phyloP scores from a whole-genome alignment of 2,113 vertebrate species.

The Phrynosoma blainvillii region DNA sequence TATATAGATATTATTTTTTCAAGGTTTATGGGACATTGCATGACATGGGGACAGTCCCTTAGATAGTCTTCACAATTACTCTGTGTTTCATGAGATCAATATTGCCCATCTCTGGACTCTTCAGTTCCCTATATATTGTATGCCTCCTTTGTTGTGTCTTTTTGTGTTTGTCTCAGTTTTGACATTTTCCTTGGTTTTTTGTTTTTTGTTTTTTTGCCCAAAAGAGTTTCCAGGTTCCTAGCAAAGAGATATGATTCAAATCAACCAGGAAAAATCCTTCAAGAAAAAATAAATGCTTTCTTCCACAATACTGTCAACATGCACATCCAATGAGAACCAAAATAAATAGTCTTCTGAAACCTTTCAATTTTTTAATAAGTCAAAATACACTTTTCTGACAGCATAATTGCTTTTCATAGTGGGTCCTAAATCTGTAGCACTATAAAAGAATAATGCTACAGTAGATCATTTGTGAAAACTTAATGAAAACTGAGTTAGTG shows the following conservation, averaged over 20 bases:
- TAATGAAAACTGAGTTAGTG: slow-evolving; percentile 96
- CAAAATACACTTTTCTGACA: slow-evolving; percentile 95
- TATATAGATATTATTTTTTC: background rate
- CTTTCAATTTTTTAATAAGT: slow-evolving; percentile 93
- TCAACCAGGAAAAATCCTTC: background rate
- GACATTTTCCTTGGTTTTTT: background rate
- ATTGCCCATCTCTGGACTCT: background rate
- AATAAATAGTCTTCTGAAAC: slow-evolving; percentile 83
- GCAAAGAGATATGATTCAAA: slow-evolving; percentile 33
- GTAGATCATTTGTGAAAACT: slow-evolving; percentile 97
- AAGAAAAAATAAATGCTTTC: slow-evolving; percentile 59
- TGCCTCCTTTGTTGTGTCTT: background rate
- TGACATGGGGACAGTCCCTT: background rate
- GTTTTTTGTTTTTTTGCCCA: slow-evolving; percentile 1
- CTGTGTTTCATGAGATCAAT: background rate
- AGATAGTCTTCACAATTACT: background rate
- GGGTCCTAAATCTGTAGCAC: slow-evolving; percentile 81
- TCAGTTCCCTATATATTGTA: background rate
- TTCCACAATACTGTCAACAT: slow-evolving; percentile 80
- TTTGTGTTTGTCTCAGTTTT: background rate
- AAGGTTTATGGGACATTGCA: background rate
- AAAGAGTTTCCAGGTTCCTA: slow-evolving; percentile 32
- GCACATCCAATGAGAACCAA: slow-evolving; percentile 71
- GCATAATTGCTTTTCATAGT: slow-evolving; percentile 94
- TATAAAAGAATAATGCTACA: slow-evolving; percentile 87